These are phyloP conservation scores for Zaprionus bogoriensis DNA, from an alignment of 2,888 invertebrate species.

Conservation along the genomic window DNA sequence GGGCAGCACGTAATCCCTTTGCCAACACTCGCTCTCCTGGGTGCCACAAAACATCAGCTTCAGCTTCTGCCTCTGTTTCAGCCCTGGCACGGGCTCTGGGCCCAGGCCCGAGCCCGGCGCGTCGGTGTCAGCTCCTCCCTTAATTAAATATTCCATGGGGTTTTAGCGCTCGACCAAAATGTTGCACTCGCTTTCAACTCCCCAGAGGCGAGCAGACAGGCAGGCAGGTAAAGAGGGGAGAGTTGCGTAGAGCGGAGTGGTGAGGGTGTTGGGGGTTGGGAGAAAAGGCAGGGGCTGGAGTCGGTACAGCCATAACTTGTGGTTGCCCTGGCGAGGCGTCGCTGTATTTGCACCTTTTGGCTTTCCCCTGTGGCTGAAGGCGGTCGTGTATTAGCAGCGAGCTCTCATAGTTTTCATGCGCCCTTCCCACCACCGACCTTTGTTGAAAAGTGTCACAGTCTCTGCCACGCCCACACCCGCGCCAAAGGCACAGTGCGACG, in stretches of 20 bases:
- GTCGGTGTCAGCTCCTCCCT: slow-evolving; percentile 14
- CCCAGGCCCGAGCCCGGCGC: too few species aligned
- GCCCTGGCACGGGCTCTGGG: too few species aligned
- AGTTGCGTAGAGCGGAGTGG: background rate
- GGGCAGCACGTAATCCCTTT: slow-evolving; percentile 34
- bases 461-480: background rate
- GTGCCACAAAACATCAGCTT: slow-evolving; percentile 34
- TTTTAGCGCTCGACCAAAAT: slow-evolving; percentile 34
- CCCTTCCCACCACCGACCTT: background rate
- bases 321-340: slow-evolving; percentile 35
- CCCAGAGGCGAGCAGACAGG: background rate
- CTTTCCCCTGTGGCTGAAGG: slow-evolving; percentile 19
- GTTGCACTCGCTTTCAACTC: slow-evolving; percentile 25
- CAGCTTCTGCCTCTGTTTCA: slow-evolving; percentile 15
- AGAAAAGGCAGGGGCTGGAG: background rate
- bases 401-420: slow-evolving; percentile 5
- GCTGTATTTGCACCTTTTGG: slow-evolving; percentile 19
- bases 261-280: too few species aligned
- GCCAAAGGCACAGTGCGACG: background rate
- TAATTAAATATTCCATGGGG: slow-evolving; percentile 69
- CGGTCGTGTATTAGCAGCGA: slow-evolving; percentile 20
- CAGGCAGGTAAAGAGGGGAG: background rate
- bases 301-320: slow-evolving; percentile 13
- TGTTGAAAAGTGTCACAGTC: slow-evolving; percentile 19
- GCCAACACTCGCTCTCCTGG: slow-evolving; percentile 21